Evolutionary conservation across 1,140 invertebrate species (phyloP), one percentile per base, ranked within the genome.

Genomic region (Microplitis mediator): DNA sequence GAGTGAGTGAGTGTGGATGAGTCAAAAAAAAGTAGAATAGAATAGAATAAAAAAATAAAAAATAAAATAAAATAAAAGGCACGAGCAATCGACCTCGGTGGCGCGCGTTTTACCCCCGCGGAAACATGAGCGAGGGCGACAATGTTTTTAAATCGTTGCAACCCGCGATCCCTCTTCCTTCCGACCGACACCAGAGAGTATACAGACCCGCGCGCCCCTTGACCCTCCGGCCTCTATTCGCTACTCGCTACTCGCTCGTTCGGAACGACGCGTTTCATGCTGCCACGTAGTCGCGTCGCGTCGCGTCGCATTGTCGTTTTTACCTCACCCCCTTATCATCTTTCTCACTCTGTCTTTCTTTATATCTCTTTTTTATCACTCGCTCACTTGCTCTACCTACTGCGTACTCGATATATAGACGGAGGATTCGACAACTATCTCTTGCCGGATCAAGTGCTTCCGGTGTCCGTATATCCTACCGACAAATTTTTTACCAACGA

Each of bases 91-190:
- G 32, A 69, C n/a, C 54, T 69, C 51, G 51, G 16, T 14, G 6
- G n/a, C 9, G 32, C 8, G 9, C 23, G 23, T 23, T 31, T 66
- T 66, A 9, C 6, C 45, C 45, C 34, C 23, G 52, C 51, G 64
- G 52, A 60, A 58, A 45, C 62, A 58, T 45, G 62, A 60, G 51
- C 50, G 16, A 45, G 32, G 50, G 63, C 52, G 70, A 72, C 62
- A 72, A 72, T 63, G 62, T 73, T 73, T 73, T 73, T 69, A 69
- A 73, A 73, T 73, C 72, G 58, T 6, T 61, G 52, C 32, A 58
- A 32, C 45, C 39, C 50, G 36, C 72, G 35, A 39, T 54, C 45
- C 36, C 61, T 71, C 71, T 65, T 9, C 14, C 35, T 32, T 13
- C 14, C 51, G 52, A 65, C 23, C 65, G 11, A 67, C 51, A 67